phyloP scores from a whole-genome alignment of 2,797 vertebrate genomes.

The Octomys mimax region DNA sequence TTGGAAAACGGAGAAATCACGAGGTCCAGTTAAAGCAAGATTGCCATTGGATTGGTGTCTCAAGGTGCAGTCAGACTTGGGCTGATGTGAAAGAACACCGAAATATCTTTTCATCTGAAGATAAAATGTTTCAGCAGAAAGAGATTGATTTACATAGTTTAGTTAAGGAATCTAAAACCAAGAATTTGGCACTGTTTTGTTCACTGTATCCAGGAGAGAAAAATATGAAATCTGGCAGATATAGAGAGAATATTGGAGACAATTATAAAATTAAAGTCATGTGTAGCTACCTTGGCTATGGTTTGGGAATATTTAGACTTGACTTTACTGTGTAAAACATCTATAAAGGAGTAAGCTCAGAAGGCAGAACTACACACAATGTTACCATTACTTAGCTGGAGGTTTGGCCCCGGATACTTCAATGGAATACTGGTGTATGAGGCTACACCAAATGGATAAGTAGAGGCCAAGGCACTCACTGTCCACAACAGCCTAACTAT shows the following conservation, averaged over 20 bases:
- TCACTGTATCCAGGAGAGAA: slow-evolving; percentile 17
- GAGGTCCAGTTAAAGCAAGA: not conserved
- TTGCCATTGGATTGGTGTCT: not conserved
- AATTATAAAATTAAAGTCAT: slow-evolving; percentile 63
- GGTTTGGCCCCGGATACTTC: not conserved
- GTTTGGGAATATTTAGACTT: slow-evolving; percentile 45
- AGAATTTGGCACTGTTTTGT: slow-evolving; percentile 46
- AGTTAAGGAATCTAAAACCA: slow-evolving; percentile 26
- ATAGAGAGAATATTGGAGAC: slow-evolving; percentile 10
- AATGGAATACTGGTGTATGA: not conserved
- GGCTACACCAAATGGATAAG: not conserved
- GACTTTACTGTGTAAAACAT: slow-evolving; percentile 2
- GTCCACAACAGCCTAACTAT: not conserved
- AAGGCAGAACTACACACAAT: not conserved
- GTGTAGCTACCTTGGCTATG: slow-evolving; percentile 47
- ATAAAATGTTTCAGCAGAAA: slow-evolving; percentile 44
- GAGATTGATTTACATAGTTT: slow-evolving; percentile 30
- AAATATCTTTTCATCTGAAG: slow-evolving; percentile 49
- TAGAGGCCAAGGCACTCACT: not conserved
- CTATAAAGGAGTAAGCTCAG: not conserved
- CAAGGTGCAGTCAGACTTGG: not conserved
- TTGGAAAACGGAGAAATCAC: slow-evolving; percentile 16
- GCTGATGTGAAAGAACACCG: not conserved
- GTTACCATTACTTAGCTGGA: not conserved
- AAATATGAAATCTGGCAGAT: slow-evolving; percentile 50